Conservation (phyloP, 2,113 vertebrate species). For the Lamprologus ornatipinnis region DNA sequence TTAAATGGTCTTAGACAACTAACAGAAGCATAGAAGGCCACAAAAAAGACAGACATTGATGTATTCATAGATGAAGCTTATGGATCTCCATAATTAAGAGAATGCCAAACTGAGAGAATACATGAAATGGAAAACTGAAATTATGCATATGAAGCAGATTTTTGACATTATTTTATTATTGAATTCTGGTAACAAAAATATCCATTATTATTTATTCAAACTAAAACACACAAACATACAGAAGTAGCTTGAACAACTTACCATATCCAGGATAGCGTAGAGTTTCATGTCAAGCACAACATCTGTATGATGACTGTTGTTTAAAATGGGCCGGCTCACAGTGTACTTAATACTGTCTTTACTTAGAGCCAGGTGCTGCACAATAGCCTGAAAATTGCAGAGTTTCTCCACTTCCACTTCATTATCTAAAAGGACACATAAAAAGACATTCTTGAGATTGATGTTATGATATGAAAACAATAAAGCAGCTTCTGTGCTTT, state of each 20-base stretch:
- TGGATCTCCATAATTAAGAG: neutral
- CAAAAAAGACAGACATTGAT: neutral
- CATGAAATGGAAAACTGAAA: neutral
- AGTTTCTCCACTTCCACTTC: neutral
- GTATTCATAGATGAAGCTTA: neutral
- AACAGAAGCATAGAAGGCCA: neutral
- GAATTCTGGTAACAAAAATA: neutral
- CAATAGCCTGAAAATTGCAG: neutral
- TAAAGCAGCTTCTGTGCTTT: neutral
- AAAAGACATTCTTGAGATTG: neutral
- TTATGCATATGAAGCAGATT: neutral
- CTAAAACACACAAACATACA: neutral
- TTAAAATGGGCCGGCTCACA: neutral
- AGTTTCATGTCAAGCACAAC: neutral
- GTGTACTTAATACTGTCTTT: neutral
- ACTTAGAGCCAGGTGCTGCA: neutral
- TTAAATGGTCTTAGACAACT: neutral
- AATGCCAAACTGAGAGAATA: neutral
- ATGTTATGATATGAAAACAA: neutral
- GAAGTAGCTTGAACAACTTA: neutral
- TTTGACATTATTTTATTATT: neutral
- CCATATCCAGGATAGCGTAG: neutral
- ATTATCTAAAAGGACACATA: neutral
- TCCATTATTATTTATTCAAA: neutral
- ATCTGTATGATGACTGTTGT: neutral